phyloP scores from a whole-genome alignment of 2,888 invertebrate species.

The Clusia tigrina region DNA sequence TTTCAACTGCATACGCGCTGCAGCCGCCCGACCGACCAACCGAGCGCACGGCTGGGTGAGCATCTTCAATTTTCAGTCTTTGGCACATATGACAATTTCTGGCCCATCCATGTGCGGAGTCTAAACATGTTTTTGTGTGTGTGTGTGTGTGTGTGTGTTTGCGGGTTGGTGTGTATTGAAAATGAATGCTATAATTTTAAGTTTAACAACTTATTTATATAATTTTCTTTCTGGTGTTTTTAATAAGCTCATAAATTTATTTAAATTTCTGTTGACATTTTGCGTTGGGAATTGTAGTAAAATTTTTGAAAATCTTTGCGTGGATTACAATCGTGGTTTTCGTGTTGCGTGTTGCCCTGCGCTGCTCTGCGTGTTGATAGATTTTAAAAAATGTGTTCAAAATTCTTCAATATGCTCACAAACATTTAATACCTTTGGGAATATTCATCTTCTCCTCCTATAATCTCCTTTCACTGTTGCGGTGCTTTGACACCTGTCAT shows the following conservation, averaged over 20 bases:
- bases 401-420: neutral
- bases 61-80: too few relatives aligned
- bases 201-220: neutral
- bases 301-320: neutral
- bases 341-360: neutral
- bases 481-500: slow-evolving; percentile 52
- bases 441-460: neutral
- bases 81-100: neutral
- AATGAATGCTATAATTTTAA: neutral
- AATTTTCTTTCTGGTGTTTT: neutral
- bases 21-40: neutral
- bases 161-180: slow-evolving; percentile 15
- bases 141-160: slow-evolving; percentile 9
- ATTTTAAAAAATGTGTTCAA: neutral
- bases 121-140: neutral
- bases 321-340: neutral
- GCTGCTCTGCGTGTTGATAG: too few relatives aligned
- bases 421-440: neutral
- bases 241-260: neutral
- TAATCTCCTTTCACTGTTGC: neutral
- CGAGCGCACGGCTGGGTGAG: neutral
- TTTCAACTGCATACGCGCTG: slow-evolving; percentile 16
- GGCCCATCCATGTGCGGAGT: neutral
- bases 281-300: neutral
- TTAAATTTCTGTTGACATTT: slow-evolving; percentile 4